Percentiles rank a stretch among this genome's conserved stretches.
These are phyloP conservation scores for Blastobasis lacticolella DNA, from an alignment of 2,888 invertebrate genomes.

Conservation along the genomic window DNA sequence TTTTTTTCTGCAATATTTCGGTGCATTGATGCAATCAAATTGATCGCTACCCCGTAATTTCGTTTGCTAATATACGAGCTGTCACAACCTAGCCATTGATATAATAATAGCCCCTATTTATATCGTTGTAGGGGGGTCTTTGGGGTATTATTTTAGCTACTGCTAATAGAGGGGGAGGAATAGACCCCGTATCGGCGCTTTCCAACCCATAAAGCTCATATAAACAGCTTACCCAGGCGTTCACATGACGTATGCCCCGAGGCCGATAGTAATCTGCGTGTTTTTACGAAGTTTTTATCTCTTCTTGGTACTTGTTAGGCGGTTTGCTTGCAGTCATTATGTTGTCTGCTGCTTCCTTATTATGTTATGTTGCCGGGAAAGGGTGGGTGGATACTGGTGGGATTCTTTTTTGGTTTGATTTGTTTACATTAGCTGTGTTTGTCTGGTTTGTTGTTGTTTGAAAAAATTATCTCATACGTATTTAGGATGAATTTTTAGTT, in stretches of 20 bases:
- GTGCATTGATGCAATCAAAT: not conserved
- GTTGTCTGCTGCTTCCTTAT: not conserved
- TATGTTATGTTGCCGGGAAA: no score
- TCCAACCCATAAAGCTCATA: constrained; percentile 36
- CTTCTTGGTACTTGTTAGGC: not conserved
- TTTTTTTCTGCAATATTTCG: no score
- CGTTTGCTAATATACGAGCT: constrained; percentile 5
- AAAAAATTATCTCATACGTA: not conserved
- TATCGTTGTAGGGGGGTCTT: constrained; percentile 9
- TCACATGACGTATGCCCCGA: constrained; percentile 7
- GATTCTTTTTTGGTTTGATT: no score
- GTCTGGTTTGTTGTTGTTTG: not conserved
- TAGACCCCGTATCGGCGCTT: constrained; percentile 26
- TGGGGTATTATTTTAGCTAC: constrained; percentile 16
- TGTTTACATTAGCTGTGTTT: no score
- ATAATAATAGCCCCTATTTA: constrained; percentile 21
- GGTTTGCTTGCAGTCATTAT: not conserved
- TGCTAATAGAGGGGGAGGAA: constrained; percentile 26
- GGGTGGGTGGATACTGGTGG: no score
- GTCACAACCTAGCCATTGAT: constrained; percentile 15
- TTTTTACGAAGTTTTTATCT: no score
- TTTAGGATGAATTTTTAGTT: no score
- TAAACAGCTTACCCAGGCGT: constrained; percentile 20
- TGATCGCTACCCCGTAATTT: not conserved
- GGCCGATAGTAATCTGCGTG: no score